Evolutionary conservation across 2,113 vertebrate species (phyloP).

Genomic region (Mustelus asterias): DNA sequence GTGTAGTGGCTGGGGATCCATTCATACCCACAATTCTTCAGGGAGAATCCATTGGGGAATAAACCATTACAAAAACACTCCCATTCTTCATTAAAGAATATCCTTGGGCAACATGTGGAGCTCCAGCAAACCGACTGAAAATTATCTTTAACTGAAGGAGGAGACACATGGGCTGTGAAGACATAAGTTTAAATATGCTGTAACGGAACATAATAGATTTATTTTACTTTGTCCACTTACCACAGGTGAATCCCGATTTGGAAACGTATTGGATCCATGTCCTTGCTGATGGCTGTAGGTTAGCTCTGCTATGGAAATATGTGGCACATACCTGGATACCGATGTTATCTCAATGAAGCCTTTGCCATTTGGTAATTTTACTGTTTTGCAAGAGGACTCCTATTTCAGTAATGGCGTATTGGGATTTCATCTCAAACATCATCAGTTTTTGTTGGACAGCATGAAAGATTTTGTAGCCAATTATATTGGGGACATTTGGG

Average conservation of each 20-base stretch:
- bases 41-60: neutral
- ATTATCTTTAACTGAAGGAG: neutral
- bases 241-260: neutral
- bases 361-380: neutral
- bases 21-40: no score
- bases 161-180: neutral
- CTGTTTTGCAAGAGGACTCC: rapidly evolving
- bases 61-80: neutral
- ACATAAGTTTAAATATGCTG: neutral
- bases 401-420: neutral
- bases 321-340: neutral
- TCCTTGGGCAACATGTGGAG: neutral
- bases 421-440: neutral
- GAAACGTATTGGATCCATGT: neutral
- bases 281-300: constrained; percentile 13
- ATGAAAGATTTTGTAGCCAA: neutral
- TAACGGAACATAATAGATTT: no score
- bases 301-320: neutral
- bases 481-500: neutral
- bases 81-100: neutral
- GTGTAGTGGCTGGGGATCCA: no score
- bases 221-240: neutral
- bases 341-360: constrained; percentile 11
- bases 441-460: neutral
- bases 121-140: neutral